A percentile compares a stretch with the other conserved stretches of the same genome.
Conservation (phyloP, 2,888 invertebrate genomes). For the Phaonia tiefii region DNA sequence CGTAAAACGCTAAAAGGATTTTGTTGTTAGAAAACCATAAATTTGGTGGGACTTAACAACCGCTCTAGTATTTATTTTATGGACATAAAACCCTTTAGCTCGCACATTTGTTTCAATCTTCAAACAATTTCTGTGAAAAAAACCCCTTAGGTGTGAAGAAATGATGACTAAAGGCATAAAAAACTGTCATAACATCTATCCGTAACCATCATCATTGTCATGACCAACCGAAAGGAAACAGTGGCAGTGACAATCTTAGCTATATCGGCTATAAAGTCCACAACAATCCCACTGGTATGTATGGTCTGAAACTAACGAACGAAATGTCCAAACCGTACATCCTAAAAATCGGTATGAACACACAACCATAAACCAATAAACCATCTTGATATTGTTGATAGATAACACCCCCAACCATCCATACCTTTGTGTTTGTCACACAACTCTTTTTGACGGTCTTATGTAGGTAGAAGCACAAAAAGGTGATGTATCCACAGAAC, state of each 20-base stretch:
- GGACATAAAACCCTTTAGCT: constrained; percentile 9
- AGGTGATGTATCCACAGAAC: constrained; percentile 22
- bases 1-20: constrained; percentile 17
- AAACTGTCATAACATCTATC: too few relatives aligned
- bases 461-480: constrained; percentile 27
- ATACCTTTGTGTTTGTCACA: constrained; percentile 6
- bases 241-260: not conserved
- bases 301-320: too few relatives aligned
- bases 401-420: constrained; percentile 58
- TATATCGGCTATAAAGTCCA: constrained; percentile 1
- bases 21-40: constrained; percentile 8
- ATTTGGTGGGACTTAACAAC: not conserved
- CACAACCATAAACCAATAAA: constrained; percentile 59
- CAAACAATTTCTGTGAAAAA: constrained; percentile 17
- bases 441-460: constrained; percentile 23
- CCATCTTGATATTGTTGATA: constrained; percentile 62
- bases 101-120: constrained; percentile 1
- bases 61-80: not conserved
- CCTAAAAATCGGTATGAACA: constrained; percentile 24
- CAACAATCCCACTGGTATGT: not conserved
- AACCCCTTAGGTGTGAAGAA: not conserved
- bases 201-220: not conserved
- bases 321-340: not conserved
- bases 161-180: not conserved
- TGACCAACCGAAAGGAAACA: not conserved